phyloP scores from a whole-genome alignment of 2,888 invertebrate genomes.

The Philopedon plagiatum region DNA sequence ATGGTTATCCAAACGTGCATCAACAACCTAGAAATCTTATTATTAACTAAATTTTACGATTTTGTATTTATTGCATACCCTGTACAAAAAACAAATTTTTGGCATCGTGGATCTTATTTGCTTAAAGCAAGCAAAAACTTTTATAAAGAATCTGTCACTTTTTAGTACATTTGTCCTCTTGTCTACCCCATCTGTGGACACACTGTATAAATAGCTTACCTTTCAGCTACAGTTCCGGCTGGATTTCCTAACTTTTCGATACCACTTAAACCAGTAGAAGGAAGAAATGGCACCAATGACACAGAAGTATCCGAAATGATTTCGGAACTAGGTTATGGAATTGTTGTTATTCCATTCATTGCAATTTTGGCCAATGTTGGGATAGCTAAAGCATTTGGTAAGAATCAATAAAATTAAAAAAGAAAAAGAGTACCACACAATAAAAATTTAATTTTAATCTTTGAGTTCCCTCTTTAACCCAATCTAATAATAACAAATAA shows the following conservation, averaged over 20 bases:
- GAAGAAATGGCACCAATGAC: constrained; percentile 44
- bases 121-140: too few relatives aligned
- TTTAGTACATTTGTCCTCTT: too few relatives aligned
- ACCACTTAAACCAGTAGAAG: constrained; percentile 71
- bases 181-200: too few relatives aligned
- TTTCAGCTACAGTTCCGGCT: constrained; percentile 73
- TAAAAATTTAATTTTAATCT: neutral
- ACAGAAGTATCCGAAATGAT: constrained; percentile 71
- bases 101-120: too few relatives aligned
- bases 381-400: constrained; percentile 89
- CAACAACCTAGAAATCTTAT: too few relatives aligned
- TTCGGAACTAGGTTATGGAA: constrained; percentile 76
- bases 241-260: constrained; percentile 73
- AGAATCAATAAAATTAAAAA: neutral
- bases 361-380: constrained; percentile 85
- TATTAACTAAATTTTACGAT: too few relatives aligned
- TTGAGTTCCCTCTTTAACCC: too few relatives aligned
- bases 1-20: too few relatives aligned
- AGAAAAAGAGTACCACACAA: neutral
- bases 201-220: constrained; percentile 19
- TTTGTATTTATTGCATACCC: too few relatives aligned
- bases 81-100: too few relatives aligned
- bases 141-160: too few relatives aligned
- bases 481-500: too few relatives aligned
- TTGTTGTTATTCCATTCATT: constrained; percentile 80